Conservation (phyloP, 2,113 vertebrate species). For the Phylloscopus trochilus region DNA sequence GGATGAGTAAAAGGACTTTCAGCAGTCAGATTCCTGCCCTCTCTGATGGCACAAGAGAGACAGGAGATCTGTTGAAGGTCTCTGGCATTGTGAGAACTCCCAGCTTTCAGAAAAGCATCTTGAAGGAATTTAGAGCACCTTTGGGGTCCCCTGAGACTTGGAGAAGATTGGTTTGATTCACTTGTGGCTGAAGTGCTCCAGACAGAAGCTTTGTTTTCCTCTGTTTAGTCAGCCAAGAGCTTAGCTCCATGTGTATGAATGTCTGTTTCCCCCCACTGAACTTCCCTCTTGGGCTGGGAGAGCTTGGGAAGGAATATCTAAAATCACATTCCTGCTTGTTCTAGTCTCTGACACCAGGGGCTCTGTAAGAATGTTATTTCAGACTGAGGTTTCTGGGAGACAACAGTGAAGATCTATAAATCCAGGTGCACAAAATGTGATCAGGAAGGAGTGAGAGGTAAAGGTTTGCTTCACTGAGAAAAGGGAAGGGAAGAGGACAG, state of each 20-base stretch:
- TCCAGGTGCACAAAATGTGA: neutral
- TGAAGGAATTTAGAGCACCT: neutral
- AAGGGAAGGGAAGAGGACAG: neutral
- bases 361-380: neutral
- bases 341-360: neutral
- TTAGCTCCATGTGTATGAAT: fast-evolving
- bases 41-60: neutral
- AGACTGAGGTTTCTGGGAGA: neutral
- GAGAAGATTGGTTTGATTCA: neutral
- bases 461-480: neutral
- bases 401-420: neutral
- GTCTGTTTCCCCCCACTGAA: neutral
- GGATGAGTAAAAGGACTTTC: neutral
- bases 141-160: neutral
- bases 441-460: neutral
- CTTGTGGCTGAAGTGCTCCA: neutral
- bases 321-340: neutral
- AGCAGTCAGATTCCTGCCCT: neutral
- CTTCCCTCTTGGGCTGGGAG: neutral
- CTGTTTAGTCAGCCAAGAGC: neutral
- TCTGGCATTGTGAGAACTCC: neutral
- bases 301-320: neutral
- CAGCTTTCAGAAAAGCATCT: neutral
- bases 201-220: neutral
- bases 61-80: neutral